A percentile compares a stretch with the other conserved stretches of the same genome.
These are phyloP conservation scores for Empidonax alnorum DNA, from an alignment of 2,113 vertebrate genomes.

Conservation along the genomic window DNA sequence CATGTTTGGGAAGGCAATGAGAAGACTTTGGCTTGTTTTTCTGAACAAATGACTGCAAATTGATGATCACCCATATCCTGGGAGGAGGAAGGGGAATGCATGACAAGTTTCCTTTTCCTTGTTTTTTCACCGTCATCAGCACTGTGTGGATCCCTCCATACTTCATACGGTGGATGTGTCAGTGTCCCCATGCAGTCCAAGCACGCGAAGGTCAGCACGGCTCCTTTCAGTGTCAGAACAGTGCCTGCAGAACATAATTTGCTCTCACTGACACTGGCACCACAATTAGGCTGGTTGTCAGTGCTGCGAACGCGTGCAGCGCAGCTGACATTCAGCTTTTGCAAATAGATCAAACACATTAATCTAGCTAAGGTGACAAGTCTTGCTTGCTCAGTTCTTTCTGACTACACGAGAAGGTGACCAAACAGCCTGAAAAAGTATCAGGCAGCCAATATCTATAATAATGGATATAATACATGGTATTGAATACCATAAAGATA, in stretches of 20 bases:
- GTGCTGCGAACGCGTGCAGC: background rate
- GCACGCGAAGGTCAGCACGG: conserved; percentile 88
- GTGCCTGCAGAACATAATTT: conserved; percentile 78
- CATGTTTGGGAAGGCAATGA: conserved; percentile 96
- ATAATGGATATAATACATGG: background rate
- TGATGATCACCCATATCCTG: conserved; percentile 92
- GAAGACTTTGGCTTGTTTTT: conserved; percentile 98
- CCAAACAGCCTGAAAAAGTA: background rate
- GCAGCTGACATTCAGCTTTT: background rate
- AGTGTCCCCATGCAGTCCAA: conserved; percentile 87
- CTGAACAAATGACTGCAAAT: conserved; percentile 92
- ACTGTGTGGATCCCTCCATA: conserved; percentile 89
- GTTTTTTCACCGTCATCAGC: conserved; percentile 86
- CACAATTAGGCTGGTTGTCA: background rate
- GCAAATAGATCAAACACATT: background rate
- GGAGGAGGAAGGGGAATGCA: conserved; percentile 87
- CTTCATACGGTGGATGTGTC: conserved; percentile 88
- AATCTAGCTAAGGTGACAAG: background rate
- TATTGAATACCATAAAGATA: background rate
- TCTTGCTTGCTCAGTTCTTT: background rate
- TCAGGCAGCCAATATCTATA: background rate
- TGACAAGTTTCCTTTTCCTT: conserved; percentile 87
- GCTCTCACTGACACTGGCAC: background rate
- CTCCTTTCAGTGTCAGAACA: conserved; percentile 90
- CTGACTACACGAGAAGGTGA: background rate